Evolutionary conservation across 2,888 invertebrate species (phyloP).

Genomic region (Isoperla grammatica): DNA sequence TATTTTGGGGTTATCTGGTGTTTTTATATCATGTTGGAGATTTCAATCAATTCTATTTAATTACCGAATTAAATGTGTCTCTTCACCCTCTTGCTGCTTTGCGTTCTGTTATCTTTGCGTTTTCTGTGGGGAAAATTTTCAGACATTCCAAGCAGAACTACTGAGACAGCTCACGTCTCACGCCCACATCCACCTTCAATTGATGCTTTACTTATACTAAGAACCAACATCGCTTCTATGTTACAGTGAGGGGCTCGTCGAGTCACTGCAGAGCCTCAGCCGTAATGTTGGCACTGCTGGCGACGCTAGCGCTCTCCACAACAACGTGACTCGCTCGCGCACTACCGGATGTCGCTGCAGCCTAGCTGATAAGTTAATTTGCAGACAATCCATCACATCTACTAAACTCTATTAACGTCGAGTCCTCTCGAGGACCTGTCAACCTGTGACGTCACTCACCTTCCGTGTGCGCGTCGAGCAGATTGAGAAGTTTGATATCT

Average conservation of each 20-base stretch:
- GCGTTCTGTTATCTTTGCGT: too few relatives aligned
- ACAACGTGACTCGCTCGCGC: slow-evolving; percentile 21
- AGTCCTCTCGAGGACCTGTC: slow-evolving; percentile 5
- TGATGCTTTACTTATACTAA: too few relatives aligned
- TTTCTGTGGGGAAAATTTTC: too few relatives aligned
- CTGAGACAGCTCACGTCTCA: too few relatives aligned
- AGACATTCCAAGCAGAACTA: too few relatives aligned
- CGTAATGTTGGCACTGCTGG: slow-evolving; percentile 12
- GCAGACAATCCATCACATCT: slow-evolving; percentile 17
- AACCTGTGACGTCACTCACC: neutral
- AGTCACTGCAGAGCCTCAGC: slow-evolving; percentile 25
- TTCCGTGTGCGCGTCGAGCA: neutral
- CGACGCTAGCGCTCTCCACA: slow-evolving; percentile 19
- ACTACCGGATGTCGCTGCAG: neutral
- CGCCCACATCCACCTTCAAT: too few relatives aligned
- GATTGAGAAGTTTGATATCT: neutral
- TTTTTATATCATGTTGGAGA: too few relatives aligned
- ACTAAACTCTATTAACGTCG: slow-evolving; percentile 6
- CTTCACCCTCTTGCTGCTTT: too few relatives aligned
- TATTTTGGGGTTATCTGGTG: too few relatives aligned
- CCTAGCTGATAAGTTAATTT: slow-evolving; percentile 16
- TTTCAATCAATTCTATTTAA: too few relatives aligned
- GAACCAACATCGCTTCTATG: too few relatives aligned
- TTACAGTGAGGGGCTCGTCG: slow-evolving; percentile 21
- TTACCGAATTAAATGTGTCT: too few relatives aligned